phyloP scores from a whole-genome alignment of 1,140 invertebrate species.

The Asbolus verrucosus region DNA sequence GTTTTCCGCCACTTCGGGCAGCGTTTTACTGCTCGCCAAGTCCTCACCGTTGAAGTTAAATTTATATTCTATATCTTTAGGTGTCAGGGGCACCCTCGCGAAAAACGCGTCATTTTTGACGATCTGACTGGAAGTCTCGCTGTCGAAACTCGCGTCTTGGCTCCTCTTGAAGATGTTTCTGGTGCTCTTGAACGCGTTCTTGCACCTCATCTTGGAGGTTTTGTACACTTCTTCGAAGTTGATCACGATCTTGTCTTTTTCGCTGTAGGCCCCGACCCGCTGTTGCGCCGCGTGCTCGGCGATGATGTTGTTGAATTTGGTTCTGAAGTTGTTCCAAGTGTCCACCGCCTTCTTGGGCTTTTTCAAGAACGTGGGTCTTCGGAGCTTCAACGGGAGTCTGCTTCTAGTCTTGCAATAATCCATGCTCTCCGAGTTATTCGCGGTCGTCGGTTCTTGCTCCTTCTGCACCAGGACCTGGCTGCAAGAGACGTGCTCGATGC shows the following conservation, averaged over 20 bases:
- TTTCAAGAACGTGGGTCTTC: conserved; percentile 56
- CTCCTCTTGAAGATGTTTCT: conserved; percentile 60
- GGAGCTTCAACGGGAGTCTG: conserved; percentile 53
- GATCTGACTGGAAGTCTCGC: conserved; percentile 52
- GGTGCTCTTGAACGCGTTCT: conserved; percentile 60
- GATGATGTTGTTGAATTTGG: conserved; percentile 60
- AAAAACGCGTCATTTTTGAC: conserved; percentile 57
- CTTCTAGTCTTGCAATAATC: conserved; percentile 57
- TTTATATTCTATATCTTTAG: conserved; percentile 62
- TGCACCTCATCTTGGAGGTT: conserved; percentile 61
- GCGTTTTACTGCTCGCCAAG: conserved; percentile 43
- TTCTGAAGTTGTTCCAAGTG: conserved; percentile 60
- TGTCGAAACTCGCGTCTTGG: conserved; percentile 41
- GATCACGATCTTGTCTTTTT: conserved; percentile 56
- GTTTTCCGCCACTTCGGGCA: conserved; percentile 41
- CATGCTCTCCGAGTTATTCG: conserved; percentile 28
- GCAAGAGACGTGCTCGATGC: conserved; percentile 62
- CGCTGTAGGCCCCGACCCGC: conserved; percentile 59
- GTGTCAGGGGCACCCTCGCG: conserved; percentile 53
- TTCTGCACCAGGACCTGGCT: conserved; percentile 54
- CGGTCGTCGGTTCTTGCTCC: conserved; percentile 15
- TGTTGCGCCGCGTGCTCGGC: conserved; percentile 59
- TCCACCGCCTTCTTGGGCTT: conserved; percentile 54
- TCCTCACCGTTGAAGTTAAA: conserved; percentile 52
- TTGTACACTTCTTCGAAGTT: conserved; percentile 63